Percentiles rank a stretch among this genome's conserved stretches.
These are phyloP conservation scores for Proisotoma minuta DNA, from an alignment of 2,888 invertebrate genomes.

Conservation along the genomic window DNA sequence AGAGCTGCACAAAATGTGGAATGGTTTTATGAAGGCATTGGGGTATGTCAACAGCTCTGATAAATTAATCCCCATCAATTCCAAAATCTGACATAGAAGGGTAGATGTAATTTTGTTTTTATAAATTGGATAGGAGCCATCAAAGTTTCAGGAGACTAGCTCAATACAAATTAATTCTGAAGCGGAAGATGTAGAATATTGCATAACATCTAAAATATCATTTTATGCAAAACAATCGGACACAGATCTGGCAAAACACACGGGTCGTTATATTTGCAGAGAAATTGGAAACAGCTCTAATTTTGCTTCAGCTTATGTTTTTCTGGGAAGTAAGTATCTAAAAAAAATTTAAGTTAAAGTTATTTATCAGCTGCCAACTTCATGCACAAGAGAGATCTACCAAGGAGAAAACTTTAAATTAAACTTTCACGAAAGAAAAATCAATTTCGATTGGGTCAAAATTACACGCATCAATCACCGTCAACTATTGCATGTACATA, in stretches of 20 bases:
- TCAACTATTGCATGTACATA: too few relatives aligned
- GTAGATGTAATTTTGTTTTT: background rate
- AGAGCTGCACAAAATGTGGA: conserved; percentile 30
- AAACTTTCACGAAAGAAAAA: too few relatives aligned
- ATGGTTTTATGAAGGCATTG: conserved; percentile 35
- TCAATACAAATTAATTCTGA: conserved; percentile 24
- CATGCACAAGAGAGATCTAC: too few relatives aligned
- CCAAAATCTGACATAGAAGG: background rate
- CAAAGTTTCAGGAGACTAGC: conserved; percentile 31
- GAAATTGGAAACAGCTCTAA: conserved; percentile 26
- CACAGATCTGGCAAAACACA: conserved; percentile 24
- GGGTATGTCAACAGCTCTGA: conserved; percentile 19
- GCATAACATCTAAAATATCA: conserved; percentile 26
- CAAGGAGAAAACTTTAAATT: too few relatives aligned
- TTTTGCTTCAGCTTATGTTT: conserved; percentile 22
- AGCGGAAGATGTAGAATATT: conserved; percentile 24
- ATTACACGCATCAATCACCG: too few relatives aligned
- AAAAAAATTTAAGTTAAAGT: background rate
- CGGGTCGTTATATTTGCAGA: conserved; percentile 31
- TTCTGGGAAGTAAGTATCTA: conserved; percentile 24
- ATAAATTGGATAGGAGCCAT: conserved; percentile 23
- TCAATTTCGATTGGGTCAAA: too few relatives aligned
- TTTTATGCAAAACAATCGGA: conserved; percentile 31
- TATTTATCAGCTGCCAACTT: background rate
- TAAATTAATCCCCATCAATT: background rate